Conservation (phyloP, 2,113 vertebrate species). For the Pyxicephalus adspersus region DNA sequence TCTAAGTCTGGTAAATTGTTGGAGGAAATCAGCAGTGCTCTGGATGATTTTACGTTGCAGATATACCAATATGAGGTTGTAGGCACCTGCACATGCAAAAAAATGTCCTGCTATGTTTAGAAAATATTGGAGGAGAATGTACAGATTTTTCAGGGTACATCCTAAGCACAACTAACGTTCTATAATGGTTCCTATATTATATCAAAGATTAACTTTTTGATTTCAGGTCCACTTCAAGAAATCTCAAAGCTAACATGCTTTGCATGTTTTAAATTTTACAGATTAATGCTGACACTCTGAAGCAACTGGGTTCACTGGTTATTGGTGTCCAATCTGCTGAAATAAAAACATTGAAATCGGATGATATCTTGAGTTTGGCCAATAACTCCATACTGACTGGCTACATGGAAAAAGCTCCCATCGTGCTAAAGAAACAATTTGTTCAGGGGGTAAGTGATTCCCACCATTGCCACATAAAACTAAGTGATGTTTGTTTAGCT, state of each 20-base stretch:
- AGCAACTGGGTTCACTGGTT: conserved; percentile 28
- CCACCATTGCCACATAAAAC: not conserved
- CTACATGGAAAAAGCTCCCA: conserved; percentile 14
- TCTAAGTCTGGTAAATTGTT: no score
- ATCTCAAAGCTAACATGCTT: not conserved
- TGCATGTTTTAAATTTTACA: conserved; percentile 4
- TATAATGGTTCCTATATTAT: no score
- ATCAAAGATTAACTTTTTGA: no score
- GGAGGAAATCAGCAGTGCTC: no score
- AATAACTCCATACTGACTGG: conserved; percentile 7
- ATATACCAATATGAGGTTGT: no score
- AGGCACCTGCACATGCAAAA: no score
- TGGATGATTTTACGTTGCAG: no score
- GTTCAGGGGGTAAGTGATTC: conserved; percentile 32
- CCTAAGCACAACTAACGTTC: no score
- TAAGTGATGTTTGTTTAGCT: not conserved
- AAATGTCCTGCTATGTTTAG: no score
- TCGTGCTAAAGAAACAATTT: conserved; percentile 34
- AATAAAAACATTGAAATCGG: not conserved
- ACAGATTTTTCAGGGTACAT: no score
- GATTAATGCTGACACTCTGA: conserved; percentile 23
- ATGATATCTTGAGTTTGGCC: conserved; percentile 4
- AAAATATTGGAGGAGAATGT: no score
- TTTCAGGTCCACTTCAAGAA: not conserved
- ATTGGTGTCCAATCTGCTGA: conserved; percentile 6